Conservation (phyloP, 2,113 vertebrate species). For the Alaudala cheleensis region DNA sequence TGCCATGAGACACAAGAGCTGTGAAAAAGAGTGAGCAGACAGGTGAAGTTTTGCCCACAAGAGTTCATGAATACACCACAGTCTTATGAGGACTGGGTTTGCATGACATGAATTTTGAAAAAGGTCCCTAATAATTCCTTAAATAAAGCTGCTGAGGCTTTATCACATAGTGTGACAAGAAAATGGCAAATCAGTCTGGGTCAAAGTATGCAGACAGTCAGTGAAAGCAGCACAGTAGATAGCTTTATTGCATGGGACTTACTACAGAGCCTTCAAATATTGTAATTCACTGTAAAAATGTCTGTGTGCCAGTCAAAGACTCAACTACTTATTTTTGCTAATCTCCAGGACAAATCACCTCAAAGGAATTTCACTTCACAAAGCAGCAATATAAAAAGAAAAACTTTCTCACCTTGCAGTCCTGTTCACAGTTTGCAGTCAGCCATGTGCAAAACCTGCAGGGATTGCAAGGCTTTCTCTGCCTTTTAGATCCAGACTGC, state of each 20-base stretch:
- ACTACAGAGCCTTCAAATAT: background rate
- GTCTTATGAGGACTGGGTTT: background rate
- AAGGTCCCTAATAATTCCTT: background rate
- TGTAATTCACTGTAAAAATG: background rate
- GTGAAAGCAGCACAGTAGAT: background rate
- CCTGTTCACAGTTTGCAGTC: background rate
- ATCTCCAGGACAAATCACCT: conserved; percentile 28
- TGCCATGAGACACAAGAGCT: background rate
- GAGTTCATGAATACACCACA: background rate
- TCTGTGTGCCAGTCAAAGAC: background rate
- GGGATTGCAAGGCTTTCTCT: background rate
- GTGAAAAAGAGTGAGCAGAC: background rate
- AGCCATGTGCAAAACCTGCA: background rate
- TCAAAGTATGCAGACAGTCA: background rate
- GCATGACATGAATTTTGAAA: background rate
- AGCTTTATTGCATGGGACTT: background rate
- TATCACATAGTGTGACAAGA: background rate
- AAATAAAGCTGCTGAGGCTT: background rate
- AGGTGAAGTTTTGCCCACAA: fast-evolving
- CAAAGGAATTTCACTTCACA: conserved; percentile 40
- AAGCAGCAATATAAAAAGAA: conserved; percentile 1
- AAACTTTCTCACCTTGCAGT: conserved; percentile 10
- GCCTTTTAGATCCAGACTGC: background rate
- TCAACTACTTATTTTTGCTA: background rate
- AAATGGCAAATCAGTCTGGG: background rate